Evolutionary conservation across 2,888 invertebrate species (phyloP).

Genomic region (Tethea ocularis): DNA sequence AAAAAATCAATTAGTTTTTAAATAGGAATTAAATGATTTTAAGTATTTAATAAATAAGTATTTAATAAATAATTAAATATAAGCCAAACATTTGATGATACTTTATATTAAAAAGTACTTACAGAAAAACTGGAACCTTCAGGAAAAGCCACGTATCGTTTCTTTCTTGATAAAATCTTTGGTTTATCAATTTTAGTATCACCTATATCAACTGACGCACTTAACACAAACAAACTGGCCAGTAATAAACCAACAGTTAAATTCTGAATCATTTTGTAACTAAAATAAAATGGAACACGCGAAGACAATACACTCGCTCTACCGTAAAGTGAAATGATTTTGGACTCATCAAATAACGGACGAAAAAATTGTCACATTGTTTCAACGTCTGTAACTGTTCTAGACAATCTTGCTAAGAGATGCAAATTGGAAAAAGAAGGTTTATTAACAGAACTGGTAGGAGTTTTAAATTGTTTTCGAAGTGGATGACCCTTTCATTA

Average conservation of each 20-base stretch:
- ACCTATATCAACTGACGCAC: slow-evolving; percentile 22
- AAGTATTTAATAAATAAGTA: no score
- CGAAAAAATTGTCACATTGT: slow-evolving; percentile 18
- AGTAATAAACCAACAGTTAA: slow-evolving; percentile 18
- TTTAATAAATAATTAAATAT: no score
- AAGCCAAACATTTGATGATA: no score
- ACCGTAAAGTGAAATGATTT: neutral
- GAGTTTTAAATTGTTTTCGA: slow-evolving; percentile 5
- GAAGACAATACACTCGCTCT: neutral
- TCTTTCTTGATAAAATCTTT: slow-evolving; percentile 80
- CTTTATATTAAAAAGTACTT: no score
- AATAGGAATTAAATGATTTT: no score
- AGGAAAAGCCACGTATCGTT: slow-evolving; percentile 87
- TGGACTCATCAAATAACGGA: slow-evolving; percentile 8
- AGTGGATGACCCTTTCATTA: slow-evolving; percentile 5
- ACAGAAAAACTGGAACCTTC: slow-evolving; percentile 88
- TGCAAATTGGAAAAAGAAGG: neutral
- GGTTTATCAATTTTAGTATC: slow-evolving; percentile 23
- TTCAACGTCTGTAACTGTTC: slow-evolving; percentile 10
- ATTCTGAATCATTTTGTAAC: slow-evolving; percentile 27
- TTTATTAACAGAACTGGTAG: slow-evolving; percentile 6
- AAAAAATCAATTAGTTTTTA: no score
- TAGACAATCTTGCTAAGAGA: slow-evolving; percentile 14
- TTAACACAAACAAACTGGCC: slow-evolving; percentile 36
- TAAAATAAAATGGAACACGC: neutral